phyloP scores from a whole-genome alignment of 2,888 invertebrate species.

The Tuta absoluta region DNA sequence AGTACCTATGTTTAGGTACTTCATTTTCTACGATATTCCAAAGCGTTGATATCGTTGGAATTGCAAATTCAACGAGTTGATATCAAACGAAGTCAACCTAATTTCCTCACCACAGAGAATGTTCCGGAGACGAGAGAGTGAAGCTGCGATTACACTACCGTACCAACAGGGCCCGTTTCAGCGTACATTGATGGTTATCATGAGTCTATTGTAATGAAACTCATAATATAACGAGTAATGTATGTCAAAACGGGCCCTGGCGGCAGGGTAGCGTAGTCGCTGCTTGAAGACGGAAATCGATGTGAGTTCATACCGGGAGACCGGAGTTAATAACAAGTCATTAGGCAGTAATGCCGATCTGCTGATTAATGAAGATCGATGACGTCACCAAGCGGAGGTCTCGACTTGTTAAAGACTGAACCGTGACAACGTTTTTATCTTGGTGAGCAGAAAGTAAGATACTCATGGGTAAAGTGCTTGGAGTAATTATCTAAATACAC shows the following conservation, averaged over 20 bases:
- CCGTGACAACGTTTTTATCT: neutral
- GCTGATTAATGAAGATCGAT: conserved; percentile 67
- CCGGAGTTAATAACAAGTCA: conserved; percentile 53
- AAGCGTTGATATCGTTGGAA: neutral
- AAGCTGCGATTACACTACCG: no score
- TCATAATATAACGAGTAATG: no score
- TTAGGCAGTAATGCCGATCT: conserved; percentile 44
- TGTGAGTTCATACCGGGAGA: conserved; percentile 39
- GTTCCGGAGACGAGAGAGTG: neutral
- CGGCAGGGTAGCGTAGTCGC: no score
- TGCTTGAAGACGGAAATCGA: neutral
- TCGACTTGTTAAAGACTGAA: neutral
- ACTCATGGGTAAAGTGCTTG: no score
- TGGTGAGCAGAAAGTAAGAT: no score
- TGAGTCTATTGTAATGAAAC: no score
- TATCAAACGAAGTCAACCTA: conserved; percentile 3
- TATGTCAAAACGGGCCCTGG: no score
- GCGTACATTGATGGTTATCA: no score
- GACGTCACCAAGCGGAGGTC: conserved; percentile 1
- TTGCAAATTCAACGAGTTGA: conserved; percentile 1
- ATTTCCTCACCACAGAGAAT: neutral
- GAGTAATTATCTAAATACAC: no score
- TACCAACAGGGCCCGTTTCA: no score
- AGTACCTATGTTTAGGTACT: no score
- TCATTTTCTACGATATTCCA: no score